A percentile compares a stretch with the other conserved stretches of the same genome.
Evolutionary conservation across 2,113 vertebrate species (phyloP).

Genomic region (Corynorhinus townsendii): DNA sequence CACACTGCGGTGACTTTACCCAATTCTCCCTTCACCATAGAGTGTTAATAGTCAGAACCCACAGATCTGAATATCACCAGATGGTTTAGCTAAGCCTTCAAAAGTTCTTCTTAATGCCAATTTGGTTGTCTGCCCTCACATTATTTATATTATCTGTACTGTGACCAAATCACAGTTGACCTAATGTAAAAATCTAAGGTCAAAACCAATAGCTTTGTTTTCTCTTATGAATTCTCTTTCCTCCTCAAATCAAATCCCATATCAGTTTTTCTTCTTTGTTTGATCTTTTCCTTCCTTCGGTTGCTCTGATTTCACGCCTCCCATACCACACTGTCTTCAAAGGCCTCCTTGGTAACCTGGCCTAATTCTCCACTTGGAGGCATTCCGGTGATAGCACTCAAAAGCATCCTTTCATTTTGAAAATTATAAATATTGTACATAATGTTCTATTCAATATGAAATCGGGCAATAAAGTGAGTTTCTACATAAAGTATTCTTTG

Average conservation of each 20-base stretch:
- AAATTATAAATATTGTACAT: background rate
- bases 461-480: background rate
- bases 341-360: background rate
- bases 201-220: background rate
- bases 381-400: background rate
- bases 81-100: background rate
- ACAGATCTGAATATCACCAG: background rate
- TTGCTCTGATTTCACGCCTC: background rate
- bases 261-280: background rate
- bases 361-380: background rate
- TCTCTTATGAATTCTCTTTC: background rate
- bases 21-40: background rate
- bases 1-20: background rate
- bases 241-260: background rate
- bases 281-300: background rate
- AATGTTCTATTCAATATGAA: background rate
- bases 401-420: background rate
- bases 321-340: background rate
- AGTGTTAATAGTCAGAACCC: background rate
- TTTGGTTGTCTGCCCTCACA: background rate
- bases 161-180: background rate
- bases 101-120: background rate
- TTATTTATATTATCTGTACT: background rate
- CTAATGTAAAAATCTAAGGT: slow-evolving; percentile 1
- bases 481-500: background rate